Base-by-base conservation (phyloP, 2,888 invertebrate species). In the Cosmia trapezina region DNA sequence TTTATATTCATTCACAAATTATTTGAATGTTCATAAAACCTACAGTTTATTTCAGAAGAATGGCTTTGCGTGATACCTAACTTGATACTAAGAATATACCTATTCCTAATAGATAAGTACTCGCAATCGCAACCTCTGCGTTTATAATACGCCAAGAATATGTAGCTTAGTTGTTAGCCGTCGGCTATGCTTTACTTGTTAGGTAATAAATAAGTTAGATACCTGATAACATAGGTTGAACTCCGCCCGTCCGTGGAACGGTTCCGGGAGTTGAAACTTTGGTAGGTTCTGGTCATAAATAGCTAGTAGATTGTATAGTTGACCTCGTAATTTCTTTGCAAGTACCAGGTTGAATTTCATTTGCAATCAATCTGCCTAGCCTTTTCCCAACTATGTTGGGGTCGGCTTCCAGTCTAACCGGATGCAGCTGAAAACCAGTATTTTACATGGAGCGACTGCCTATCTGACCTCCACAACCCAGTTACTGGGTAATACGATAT, bases 231-330 rank as follows among this genome's bases (percentile, higher is more conserved):
- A 33, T n/a, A 65, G 33, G 33, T 53, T 4, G 17, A 45, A 53
- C 43, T n/a, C 28, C 28, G 12, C 14, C 3, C 37, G 37, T 8
- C 6, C 7, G n/a, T 45, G 33, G 11, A 66, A 45, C 17, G 17
- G 22, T 37, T 63, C 22, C 37, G 5, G 22, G 22, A 62, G 33
- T 37, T 22, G 19, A 49, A 68, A 68, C 49, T 65, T 68, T 68
- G 41, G 14, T n/a, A 11, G 41, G n/a, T 41, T 5, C 47, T 19
- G 17, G 5, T 19, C 41, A 41, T 64, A 49, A 41, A 49, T 49
- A 28, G 22, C 37, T 19, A 7, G 22, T 64, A 47, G 17, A 64
- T 45, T 17, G 2, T 4, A 12, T 28, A 19, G 8, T 22, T 0
- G 4, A 22, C 17, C 7, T 61, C 17, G 19, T 17, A 45, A 22